phyloP scores from a whole-genome alignment of 30 jellyfish, hydroid and myxozoan genomes.

The Rhopilema esculentum region DNA sequence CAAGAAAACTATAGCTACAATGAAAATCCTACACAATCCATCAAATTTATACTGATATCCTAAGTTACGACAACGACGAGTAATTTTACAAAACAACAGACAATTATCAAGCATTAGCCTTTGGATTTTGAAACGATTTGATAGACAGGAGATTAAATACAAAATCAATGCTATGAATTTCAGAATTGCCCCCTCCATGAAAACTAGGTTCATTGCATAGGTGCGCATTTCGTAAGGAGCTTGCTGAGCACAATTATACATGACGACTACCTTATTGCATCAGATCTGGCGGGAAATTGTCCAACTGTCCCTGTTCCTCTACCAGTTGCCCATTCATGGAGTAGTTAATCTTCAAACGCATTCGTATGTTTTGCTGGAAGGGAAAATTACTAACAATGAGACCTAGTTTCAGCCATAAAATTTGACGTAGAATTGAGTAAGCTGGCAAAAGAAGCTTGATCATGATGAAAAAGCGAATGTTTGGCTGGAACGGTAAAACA shows the following conservation, averaged over 20 bases:
- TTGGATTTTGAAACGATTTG: not conserved
- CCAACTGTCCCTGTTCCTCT: constrained; percentile 92
- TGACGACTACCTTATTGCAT: constrained; percentile 31
- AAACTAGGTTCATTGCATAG: constrained; percentile 8
- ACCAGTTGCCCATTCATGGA: constrained; percentile 89
- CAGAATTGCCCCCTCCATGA: not conserved
- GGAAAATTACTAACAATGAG: too few relatives aligned
- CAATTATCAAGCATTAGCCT: not conserved
- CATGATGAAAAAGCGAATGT: too few relatives aligned
- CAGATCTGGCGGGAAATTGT: constrained; percentile 87
- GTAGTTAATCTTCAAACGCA: constrained; percentile 92
- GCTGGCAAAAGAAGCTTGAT: too few relatives aligned
- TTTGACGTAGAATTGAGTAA: too few relatives aligned
- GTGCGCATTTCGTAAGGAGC: not conserved
- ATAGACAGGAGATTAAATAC: constrained; percentile 15
- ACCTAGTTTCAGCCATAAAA: too few relatives aligned
- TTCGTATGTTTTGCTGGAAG: constrained; percentile 84
- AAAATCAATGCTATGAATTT: constrained; percentile 44
- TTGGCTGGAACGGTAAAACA: too few relatives aligned
- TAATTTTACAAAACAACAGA: not conserved
- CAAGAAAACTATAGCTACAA: not conserved
- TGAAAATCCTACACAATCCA: not conserved
- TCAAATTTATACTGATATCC: not conserved
- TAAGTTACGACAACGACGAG: not conserved
- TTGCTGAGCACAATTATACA: not conserved